Conservation (phyloP, 1,140 invertebrate genomes). For the Frieseomelitta varia region DNA sequence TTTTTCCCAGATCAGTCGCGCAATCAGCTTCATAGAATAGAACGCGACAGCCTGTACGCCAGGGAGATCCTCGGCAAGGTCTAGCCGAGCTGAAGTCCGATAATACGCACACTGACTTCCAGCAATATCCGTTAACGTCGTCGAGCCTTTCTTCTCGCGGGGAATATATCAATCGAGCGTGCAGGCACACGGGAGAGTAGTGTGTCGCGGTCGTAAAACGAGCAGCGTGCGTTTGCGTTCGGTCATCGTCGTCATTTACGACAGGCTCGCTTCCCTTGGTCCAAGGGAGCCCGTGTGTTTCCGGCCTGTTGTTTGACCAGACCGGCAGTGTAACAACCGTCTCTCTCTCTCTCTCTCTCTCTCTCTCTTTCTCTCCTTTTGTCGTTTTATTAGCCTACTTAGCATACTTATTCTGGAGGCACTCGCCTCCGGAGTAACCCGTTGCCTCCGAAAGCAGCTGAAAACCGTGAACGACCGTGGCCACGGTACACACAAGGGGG, state of each 20-base stretch:
- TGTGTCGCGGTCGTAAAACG: conserved; percentile 24
- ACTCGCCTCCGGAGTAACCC: conserved; percentile 46
- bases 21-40: background rate
- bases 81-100: background rate
- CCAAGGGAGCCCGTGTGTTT: background rate
- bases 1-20: background rate
- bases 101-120: background rate
- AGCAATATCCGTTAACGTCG: conserved; percentile 12
- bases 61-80: background rate
- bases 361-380: background rate
- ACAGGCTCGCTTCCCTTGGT: background rate
- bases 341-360: conserved; percentile 26
- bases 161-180: conserved; percentile 32
- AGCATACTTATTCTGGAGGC: conserved; percentile 64
- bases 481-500: background rate
- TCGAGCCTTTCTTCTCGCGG: background rate
- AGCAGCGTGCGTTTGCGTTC: background rate
- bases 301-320: conserved; percentile 54
- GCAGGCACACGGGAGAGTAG: background rate
- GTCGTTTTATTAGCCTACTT: conserved; percentile 59
- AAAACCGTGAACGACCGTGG: conserved; percentile 24
- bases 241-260: background rate
- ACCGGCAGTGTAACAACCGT: conserved; percentile 56
- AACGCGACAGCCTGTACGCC: background rate
- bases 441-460: conserved; percentile 57